Conservation (phyloP, 2,888 invertebrate genomes). For the Hypena proboscidalis region DNA sequence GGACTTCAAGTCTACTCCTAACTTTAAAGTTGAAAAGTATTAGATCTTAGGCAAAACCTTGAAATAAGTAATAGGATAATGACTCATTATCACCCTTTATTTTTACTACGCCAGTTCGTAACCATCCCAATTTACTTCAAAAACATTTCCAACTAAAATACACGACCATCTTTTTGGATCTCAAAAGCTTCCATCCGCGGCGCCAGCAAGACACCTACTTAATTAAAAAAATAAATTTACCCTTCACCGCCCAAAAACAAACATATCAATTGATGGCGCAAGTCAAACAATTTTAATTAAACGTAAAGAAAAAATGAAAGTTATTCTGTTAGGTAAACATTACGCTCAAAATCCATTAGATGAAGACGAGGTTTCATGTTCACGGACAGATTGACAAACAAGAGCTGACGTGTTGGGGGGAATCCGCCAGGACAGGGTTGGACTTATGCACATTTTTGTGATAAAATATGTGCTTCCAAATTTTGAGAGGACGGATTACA, state of each 20-base stretch:
- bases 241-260: constrained; percentile 42
- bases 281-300: constrained; percentile 46
- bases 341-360: constrained; percentile 65
- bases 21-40: no score
- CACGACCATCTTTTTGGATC: background rate
- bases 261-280: constrained; percentile 44
- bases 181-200: constrained; percentile 10
- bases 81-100: no score
- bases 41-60: no score
- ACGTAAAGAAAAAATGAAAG: constrained; percentile 39
- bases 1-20: no score
- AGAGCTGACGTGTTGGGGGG: constrained; percentile 31
- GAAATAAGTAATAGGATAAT: no score
- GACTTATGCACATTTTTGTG: background rate
- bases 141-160: no score
- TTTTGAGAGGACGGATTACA: no score
- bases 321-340: constrained; percentile 58
- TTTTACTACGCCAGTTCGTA: no score
- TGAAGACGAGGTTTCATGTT: constrained; percentile 57
- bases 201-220: constrained; percentile 17
- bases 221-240: constrained; percentile 27
- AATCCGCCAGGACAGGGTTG: constrained; percentile 1
- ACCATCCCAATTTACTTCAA: no score
- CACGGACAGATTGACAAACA: constrained; percentile 65
- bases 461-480: background rate